Percentiles rank a stretch among this genome's conserved stretches.
These are phyloP conservation scores for Anisognathus igniventris DNA, from an alignment of 2,797 vertebrate genomes.

Conservation along the genomic window DNA sequence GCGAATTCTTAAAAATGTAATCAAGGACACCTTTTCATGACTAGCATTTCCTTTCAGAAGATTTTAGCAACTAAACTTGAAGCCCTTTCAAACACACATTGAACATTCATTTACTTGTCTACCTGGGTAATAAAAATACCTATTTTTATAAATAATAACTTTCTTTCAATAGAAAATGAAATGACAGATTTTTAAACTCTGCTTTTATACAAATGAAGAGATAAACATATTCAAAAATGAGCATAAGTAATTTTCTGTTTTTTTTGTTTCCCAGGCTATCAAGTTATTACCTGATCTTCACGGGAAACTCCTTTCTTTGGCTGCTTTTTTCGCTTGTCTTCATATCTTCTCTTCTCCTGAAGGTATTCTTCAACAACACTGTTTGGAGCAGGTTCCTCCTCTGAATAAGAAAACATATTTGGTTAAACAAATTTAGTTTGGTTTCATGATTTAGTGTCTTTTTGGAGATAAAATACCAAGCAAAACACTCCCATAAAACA, in stretches of 20 bases:
- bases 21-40: background rate
- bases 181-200: background rate
- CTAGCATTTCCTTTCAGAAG: background rate
- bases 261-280: background rate
- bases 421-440: background rate
- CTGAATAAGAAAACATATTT: slow-evolving; percentile 61
- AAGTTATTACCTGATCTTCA: slow-evolving; percentile 85
- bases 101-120: background rate
- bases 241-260: background rate
- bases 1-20: background rate
- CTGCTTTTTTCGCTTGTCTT: slow-evolving; percentile 84
- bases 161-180: background rate
- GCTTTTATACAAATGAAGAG: background rate
- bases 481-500: background rate
- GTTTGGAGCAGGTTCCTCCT: slow-evolving; percentile 73
- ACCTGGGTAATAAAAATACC: background rate
- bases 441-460: background rate
- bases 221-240: background rate
- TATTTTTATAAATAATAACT: background rate
- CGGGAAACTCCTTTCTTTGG: slow-evolving; percentile 83
- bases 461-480: background rate
- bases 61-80: background rate
- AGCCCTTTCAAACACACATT: background rate
- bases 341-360: slow-evolving; percentile 91
- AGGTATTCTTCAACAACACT: slow-evolving; percentile 89